Base-by-base conservation (phyloP, 2,888 invertebrate genomes). In the Dasypogon diadema region DNA sequence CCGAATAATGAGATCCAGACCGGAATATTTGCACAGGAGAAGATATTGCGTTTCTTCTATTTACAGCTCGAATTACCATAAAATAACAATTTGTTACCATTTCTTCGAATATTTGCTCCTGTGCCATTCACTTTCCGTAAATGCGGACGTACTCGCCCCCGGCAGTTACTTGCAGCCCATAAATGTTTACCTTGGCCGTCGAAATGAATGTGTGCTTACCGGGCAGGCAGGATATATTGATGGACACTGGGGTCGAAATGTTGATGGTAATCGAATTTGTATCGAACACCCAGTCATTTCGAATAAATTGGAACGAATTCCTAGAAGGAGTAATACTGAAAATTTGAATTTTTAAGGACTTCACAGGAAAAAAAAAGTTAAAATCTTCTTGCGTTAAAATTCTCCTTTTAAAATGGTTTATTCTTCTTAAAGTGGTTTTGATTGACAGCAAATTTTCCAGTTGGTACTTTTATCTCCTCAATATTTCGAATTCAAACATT, bases 31-130 rank as follows among this genome's bases (percentile, higher is more conserved):
- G 24, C 10, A 14, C 30, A 24, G 18, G 12, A 14, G 48, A 46
- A n/a, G 21, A 70, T 70, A 70, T 70, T 70, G 70, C 70, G 21
- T 70, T 70, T 70, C 54, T 5, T 54, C 70, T 70, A 16, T 54
- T 70, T 70, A 70, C 70, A 54, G 70, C 70, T 34, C 51, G 54
- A 51, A 70, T 70, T 70, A 70, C 70, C 70, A 70, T 70, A 70
- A 70, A 70, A 70, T 54, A 70, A 70, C 70, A 70, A 70, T 70
- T 70, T 70, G 70, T 70, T 70, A 30, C 70, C 30, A 70, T 70
- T 70, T 70, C 70, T 54, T 51, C 18, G 54, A 70, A 70, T 70
- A 70, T 70, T 70, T 70, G 70, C 54, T 70, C 51, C 70, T 34
- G 6, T 30, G 54, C 30, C 51, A 70, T 70, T 54, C 70, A 34